Percentiles rank a stretch among this genome's conserved stretches.
These are phyloP conservation scores for Noctua comes DNA, from an alignment of 2,888 invertebrate species.

Conservation along the genomic window DNA sequence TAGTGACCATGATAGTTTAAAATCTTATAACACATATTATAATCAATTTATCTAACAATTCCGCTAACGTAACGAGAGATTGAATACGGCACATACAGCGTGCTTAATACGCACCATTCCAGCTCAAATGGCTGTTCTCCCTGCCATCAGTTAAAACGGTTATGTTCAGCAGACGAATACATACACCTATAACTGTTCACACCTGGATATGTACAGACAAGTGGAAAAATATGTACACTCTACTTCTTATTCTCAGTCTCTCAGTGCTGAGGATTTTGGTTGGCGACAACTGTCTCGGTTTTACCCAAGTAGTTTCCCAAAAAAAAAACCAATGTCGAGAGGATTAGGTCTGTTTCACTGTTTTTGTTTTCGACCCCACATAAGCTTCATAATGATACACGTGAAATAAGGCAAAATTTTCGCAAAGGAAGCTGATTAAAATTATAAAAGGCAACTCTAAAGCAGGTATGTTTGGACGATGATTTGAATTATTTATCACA, in stretches of 20 bases:
- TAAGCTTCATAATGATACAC: not conserved
- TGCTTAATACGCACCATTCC: conserved; percentile 1
- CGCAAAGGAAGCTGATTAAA: not conserved
- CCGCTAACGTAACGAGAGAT: not conserved
- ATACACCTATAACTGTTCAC: conserved; percentile 6
- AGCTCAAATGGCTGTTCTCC: conserved; percentile 8
- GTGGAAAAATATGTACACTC: not conserved
- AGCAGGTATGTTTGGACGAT: not conserved
- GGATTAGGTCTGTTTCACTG: not conserved
- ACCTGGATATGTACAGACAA: conserved; percentile 10
- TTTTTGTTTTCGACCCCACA: not conserved
- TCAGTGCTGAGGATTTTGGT: not conserved
- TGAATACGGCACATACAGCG: not conserved
- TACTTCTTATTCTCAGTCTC: not conserved
- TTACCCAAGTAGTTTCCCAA: not conserved
- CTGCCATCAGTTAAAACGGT: conserved; percentile 14
- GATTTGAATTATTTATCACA: not conserved
- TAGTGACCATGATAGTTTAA: too few species aligned
- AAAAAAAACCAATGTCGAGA: not conserved
- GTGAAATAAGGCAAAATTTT: not conserved
- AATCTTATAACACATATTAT: not conserved
- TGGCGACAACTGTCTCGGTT: not conserved
- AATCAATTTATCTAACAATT: not conserved
- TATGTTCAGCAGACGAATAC: not conserved
- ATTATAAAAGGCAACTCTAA: not conserved